These are phyloP conservation scores for Hoplodrina blanda DNA, from an alignment of 2,888 invertebrate species.

Conservation along the genomic window DNA sequence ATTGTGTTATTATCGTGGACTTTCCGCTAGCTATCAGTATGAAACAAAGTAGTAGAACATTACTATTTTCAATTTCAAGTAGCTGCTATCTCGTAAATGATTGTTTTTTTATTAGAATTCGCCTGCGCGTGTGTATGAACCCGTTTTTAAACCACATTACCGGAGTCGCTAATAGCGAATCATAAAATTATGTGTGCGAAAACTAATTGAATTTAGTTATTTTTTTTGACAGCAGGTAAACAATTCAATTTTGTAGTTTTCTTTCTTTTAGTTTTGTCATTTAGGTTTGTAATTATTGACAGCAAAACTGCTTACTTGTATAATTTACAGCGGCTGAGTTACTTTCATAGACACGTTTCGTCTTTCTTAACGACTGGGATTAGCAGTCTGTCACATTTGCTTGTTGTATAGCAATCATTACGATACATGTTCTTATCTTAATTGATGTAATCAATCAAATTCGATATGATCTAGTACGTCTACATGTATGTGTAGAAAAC, in stretches of 20 bases:
- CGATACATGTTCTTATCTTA: slow-evolving; percentile 44
- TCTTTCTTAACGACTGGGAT: slow-evolving; percentile 5
- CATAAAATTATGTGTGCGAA: background rate
- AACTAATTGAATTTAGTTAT: background rate
- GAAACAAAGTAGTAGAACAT: slow-evolving; percentile 11
- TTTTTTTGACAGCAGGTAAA: background rate
- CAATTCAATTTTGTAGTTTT: background rate
- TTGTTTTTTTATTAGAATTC: slow-evolving; percentile 2
- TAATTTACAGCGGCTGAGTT: background rate
- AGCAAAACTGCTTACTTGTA: slow-evolving; percentile 12
- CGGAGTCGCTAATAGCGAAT: background rate
- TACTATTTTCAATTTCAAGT: slow-evolving; percentile 36
- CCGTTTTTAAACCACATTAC: background rate
- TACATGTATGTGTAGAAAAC: slow-evolving; percentile 16
- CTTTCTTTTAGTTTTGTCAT: background rate
- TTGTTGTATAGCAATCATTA: slow-evolving; percentile 27
- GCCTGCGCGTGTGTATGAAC: background rate
- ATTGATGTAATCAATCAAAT: slow-evolving; percentile 52
- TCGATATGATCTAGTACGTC: slow-evolving; percentile 41
- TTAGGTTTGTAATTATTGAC: background rate
- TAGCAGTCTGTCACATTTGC: slow-evolving; percentile 11
- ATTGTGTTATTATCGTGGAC: slow-evolving; percentile 48
- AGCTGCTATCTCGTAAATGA: slow-evolving; percentile 14
- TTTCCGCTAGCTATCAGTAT: slow-evolving; percentile 24
- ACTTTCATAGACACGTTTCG: slow-evolving; percentile 15